Conservation (phyloP, 2,797 vertebrate genomes). For the Poecilia wingei region DNA sequence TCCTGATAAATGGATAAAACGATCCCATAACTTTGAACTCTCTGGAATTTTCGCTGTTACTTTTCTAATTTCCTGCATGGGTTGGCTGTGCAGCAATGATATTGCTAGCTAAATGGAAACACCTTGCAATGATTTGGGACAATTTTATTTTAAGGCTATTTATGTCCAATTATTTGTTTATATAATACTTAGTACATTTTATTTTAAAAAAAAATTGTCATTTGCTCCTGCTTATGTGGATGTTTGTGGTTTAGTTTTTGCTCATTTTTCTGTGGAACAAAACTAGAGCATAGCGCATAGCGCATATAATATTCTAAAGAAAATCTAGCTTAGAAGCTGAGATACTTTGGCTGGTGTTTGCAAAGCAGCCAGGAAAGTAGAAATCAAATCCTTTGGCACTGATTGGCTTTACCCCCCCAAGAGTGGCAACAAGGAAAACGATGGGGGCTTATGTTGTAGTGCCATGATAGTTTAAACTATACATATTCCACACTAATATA, state of each 20-base stretch:
- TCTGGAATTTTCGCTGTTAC: neutral
- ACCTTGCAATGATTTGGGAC: neutral
- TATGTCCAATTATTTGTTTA: neutral
- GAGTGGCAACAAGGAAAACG: neutral
- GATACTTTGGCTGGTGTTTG: neutral
- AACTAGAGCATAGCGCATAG: neutral
- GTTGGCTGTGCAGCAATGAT: neutral
- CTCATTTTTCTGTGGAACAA: neutral
- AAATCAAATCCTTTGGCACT: neutral
- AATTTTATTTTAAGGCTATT: neutral
- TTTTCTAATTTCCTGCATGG: neutral
- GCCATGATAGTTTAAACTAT: neutral
- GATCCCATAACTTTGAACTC: neutral
- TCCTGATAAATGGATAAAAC: neutral
- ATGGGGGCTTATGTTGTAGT: neutral
- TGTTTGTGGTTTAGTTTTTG: neutral
- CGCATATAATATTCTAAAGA: neutral
- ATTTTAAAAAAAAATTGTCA: neutral
- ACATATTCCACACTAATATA: neutral
- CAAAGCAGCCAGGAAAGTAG: neutral
- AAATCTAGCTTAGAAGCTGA: neutral
- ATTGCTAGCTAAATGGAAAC: neutral
- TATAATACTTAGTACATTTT: neutral
- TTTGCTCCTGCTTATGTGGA: neutral
- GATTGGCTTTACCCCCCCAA: neutral